A percentile compares a stretch with the other conserved stretches of the same genome.
Evolutionary conservation across 2,797 vertebrate species (phyloP).

Genomic region (Cyprinodon diabolis): DNA sequence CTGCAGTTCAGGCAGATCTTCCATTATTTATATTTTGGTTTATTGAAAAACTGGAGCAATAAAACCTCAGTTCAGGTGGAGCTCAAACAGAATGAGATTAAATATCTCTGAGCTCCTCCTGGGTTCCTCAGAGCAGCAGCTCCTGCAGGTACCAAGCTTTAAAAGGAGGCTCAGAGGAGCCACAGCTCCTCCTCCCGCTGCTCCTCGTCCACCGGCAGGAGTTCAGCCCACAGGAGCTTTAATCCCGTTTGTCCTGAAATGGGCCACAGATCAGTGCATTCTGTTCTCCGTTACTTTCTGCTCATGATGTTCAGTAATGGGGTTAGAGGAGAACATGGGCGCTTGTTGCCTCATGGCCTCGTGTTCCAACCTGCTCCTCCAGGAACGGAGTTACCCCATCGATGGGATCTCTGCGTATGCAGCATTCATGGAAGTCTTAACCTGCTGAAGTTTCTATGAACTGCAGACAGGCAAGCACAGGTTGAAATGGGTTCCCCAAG

Average conservation of each 20-base stretch:
- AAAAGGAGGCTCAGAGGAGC: too few relatives aligned
- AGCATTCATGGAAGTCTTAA: slow-evolving; percentile 15
- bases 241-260: background rate
- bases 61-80: too few relatives aligned
- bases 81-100: too few relatives aligned
- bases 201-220: too few relatives aligned
- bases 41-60: too few relatives aligned
- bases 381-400: slow-evolving; percentile 41
- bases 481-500: background rate
- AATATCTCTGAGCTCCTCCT: too few relatives aligned
- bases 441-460: background rate
- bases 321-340: slow-evolving; percentile 8
- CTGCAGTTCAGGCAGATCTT: too few relatives aligned
- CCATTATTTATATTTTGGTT: too few relatives aligned
- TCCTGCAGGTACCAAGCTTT: too few relatives aligned
- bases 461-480: slow-evolving; percentile 30
- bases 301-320: background rate
- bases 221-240: background rate
- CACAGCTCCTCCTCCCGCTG: too few relatives aligned
- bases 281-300: too few relatives aligned
- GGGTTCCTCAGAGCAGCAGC: too few relatives aligned
- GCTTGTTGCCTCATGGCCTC: slow-evolving; percentile 37
- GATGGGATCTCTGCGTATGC: slow-evolving; percentile 4
- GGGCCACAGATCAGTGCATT: background rate
- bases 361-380: slow-evolving; percentile 55